phyloP scores from a whole-genome alignment of 2,888 invertebrate genomes.

The Agrypnus murinus region DNA sequence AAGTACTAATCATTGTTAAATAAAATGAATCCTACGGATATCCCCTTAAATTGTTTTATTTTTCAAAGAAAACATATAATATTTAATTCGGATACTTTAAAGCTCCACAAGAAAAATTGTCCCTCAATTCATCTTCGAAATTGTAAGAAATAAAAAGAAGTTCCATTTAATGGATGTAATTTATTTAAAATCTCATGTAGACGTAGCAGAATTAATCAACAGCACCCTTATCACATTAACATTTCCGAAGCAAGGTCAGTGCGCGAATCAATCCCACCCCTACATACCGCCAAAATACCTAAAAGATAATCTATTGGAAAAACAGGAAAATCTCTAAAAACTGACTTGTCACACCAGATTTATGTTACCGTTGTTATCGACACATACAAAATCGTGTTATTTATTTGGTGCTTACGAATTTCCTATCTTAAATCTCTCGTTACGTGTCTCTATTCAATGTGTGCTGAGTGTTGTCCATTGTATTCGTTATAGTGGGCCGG shows the following conservation, averaged over 20 bases:
- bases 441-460: conserved; percentile 44
- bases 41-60: too few relatives aligned
- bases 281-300: conserved; percentile 15
- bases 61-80: too few relatives aligned
- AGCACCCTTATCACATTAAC: conserved; percentile 15
- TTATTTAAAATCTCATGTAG: conserved; percentile 11
- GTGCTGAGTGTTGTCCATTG: conserved; percentile 18
- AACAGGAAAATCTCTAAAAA: conserved; percentile 48
- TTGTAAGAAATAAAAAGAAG: not conserved
- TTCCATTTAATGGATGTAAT: conserved; percentile 9
- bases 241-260: not conserved
- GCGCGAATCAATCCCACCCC: conserved; percentile 27
- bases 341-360: conserved; percentile 47
- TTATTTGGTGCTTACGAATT: conserved; percentile 50
- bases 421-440: conserved; percentile 48
- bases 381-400: conserved; percentile 50
- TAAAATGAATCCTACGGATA: too few relatives aligned
- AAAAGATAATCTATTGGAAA: conserved; percentile 47
- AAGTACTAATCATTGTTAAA: too few relatives aligned
- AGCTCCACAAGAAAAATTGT: too few relatives aligned
- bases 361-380: conserved; percentile 49
- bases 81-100: too few relatives aligned
- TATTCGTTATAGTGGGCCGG: too few relatives aligned
- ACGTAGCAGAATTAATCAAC: conserved; percentile 12
- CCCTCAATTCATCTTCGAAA: too few relatives aligned